phyloP scores from a whole-genome alignment of 1,140 invertebrate genomes.

The Cepaea nemoralis region DNA sequence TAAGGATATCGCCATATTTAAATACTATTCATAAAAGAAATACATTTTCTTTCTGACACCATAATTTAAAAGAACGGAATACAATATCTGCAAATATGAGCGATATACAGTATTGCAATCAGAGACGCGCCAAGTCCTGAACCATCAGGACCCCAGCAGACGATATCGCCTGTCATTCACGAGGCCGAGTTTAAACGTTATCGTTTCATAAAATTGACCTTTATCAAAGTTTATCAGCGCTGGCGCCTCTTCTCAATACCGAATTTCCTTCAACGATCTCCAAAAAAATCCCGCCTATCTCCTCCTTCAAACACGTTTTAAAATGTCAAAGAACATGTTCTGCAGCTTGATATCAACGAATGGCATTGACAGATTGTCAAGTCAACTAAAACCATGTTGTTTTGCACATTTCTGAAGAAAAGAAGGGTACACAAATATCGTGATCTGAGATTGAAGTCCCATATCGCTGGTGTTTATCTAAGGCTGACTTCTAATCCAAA shows the following conservation, averaged over 20 bases:
- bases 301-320: neutral
- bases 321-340: neutral
- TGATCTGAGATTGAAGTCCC: neutral
- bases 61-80: too few relatives aligned
- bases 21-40: too few relatives aligned
- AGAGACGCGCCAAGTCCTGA: neutral
- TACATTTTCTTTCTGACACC: too few relatives aligned
- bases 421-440: neutral
- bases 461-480: conserved; percentile 8
- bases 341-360: neutral
- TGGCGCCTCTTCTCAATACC: conserved; percentile 5
- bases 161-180: neutral
- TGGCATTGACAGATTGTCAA: neutral
- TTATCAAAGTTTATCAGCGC: conserved; percentile 12
- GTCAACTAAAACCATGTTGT: neutral
- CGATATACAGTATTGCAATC: too few relatives aligned
- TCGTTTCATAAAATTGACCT: conserved; percentile 16
- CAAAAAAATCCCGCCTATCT: neutral
- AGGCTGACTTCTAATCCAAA: neutral
- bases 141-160: neutral
- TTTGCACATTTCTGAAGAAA: neutral
- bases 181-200: neutral
- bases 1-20: too few relatives aligned
- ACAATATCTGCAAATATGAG: too few relatives aligned
- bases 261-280: neutral